phyloP scores from a whole-genome alignment of 2,797 vertebrate genomes.

The Sebastes ruberrimus region DNA sequence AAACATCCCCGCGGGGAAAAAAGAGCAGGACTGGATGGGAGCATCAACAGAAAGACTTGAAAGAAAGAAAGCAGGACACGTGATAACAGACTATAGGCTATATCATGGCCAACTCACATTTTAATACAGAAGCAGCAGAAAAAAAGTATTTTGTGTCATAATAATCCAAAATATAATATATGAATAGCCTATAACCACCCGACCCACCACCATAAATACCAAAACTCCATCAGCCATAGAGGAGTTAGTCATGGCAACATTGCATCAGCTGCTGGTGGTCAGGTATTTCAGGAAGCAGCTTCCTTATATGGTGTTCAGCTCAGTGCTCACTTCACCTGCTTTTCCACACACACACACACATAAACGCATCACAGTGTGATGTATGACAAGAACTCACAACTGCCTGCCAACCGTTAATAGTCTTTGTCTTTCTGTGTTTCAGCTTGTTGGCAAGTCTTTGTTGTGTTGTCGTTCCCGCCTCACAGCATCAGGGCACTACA shows the following conservation, averaged over 20 bases:
- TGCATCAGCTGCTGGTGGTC: constrained; percentile 57
- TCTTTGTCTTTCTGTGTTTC: not conserved
- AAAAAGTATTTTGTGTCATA: not conserved
- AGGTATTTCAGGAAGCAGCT: constrained; percentile 58
- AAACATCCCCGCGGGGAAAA: constrained; percentile 51
- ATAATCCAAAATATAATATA: not conserved
- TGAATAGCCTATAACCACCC: not conserved
- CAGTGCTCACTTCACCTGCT: constrained; percentile 14
- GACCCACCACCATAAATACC: not conserved
- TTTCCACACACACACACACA: not conserved
- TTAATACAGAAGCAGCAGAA: not conserved
- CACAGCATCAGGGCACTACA: not conserved
- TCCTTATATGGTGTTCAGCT: constrained; percentile 35
- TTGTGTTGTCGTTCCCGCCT: not conserved
- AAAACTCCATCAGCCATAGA: not conserved
- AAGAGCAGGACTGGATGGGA: constrained; percentile 47
- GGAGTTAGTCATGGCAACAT: constrained; percentile 25
- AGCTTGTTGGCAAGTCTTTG: constrained; percentile 14
- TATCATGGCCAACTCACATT: not conserved
- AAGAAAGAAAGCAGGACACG: constrained; percentile 38
- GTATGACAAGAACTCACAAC: constrained; percentile 30
- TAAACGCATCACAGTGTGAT: constrained; percentile 37
- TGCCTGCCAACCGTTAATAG: constrained; percentile 28
- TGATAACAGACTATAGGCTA: not conserved
- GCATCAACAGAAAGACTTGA: constrained; percentile 27